Evolutionary conservation across 2,797 vertebrate genomes (phyloP), one percentile per base, ranked within the genome.

Genomic region (Peromyscus nudipes): DNA sequence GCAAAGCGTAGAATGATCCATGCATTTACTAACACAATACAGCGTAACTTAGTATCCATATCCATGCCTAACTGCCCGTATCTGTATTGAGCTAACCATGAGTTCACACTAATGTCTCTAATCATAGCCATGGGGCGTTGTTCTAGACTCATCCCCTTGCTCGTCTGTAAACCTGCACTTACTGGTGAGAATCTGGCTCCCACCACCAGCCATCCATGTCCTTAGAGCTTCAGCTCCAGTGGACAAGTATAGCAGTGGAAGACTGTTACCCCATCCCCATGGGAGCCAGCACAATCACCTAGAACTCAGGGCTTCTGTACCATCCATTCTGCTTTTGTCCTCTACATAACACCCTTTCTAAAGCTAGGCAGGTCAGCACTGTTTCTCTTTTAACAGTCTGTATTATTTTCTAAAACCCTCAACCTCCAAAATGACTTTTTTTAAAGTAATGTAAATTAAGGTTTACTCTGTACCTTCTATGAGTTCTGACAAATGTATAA

Each of bases 401-500:
- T 9, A 34, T 60, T 93, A 75, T 67, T 79, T 88, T 40, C 84
- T 73, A 13, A 64, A 92, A 60, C 27, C n/a, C 0, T n/a, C 16
- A 34, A n/a, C 55, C 71, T 88, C 87, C 37, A 31, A 81, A 86
- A 55, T 65, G 49, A 73, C 46, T 73, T 93, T 73, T 84, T 0
- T 52, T 14, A 52, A 3, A 55, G 52, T 75, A 65, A 14, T 25
- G 31, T 92, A 31, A 34, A 87, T 89, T 49, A 92, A 92, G 13
- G 13, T 40, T 95, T 81, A 86, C 25, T 77, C 23, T 76, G 43
- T 46, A 19, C 12, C 31, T 79, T 87, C 84, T 89, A 0, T 62
- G 52, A 43, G 3, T 96, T 96, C 94, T 82, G 49, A 92, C 73
- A 75, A 62, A 79, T 75, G 29, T 52, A 0, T 77, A 49, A 71